Percentiles rank a stretch among this genome's conserved stretches.
Conservation (phyloP, 2,888 invertebrate genomes). For the Helobdella robusta region DNA sequence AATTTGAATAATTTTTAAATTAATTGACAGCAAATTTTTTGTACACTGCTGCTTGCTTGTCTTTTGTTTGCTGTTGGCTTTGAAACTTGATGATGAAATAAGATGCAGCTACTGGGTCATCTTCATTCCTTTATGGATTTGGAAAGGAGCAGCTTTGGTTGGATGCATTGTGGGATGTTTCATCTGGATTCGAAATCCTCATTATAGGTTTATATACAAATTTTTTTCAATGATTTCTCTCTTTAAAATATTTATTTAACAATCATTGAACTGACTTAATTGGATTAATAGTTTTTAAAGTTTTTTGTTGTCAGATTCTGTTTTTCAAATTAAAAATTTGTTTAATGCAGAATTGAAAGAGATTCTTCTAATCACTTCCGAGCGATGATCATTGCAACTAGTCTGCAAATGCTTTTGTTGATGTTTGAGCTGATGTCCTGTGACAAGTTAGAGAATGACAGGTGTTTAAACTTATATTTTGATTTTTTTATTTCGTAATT, state of each 20-base stretch:
- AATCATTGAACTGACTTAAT: not conserved
- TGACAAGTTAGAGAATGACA: conserved; percentile 76
- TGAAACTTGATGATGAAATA: conserved; percentile 77
- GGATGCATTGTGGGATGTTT: conserved; percentile 85
- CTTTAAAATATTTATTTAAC: not conserved
- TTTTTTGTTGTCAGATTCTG: not conserved
- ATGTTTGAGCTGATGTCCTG: conserved; percentile 94
- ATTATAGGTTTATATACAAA: conserved; percentile 63
- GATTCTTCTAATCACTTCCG: conserved; percentile 95
- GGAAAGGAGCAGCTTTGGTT: conserved; percentile 77
- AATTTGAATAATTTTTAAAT: conserved; percentile 1
- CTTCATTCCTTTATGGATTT: conserved; percentile 91
- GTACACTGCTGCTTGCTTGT: conserved; percentile 84
- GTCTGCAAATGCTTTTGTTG: conserved; percentile 80
- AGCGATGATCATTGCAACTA: conserved; percentile 90
- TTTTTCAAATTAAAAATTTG: not conserved
- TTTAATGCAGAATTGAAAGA: conserved; percentile 67
- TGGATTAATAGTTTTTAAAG: not conserved
- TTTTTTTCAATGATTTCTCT: not conserved
- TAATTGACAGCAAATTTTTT: conserved; percentile 81
- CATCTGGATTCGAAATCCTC: conserved; percentile 91
- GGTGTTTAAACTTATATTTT: too few species aligned
- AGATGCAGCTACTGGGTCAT: conserved; percentile 88
- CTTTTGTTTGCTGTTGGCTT: conserved; percentile 79
- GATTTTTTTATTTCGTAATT: too few species aligned